Conservation (phyloP, 2,888 invertebrate species). For the Spodoptera exigua region DNA sequence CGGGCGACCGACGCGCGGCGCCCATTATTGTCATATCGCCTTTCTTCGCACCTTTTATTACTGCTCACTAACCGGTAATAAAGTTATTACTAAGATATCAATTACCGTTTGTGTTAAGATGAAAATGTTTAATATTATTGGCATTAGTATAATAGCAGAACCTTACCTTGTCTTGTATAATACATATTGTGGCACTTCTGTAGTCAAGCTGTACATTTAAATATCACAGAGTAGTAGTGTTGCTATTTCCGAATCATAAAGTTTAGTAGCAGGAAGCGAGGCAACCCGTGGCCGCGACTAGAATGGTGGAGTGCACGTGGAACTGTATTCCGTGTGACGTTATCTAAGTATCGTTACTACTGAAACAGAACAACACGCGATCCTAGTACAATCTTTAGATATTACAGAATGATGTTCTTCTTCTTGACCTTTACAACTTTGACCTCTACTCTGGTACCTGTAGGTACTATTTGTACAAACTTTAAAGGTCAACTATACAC, state of each 20-base stretch:
- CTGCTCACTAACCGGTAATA: constrained; percentile 40
- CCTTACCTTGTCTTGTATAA: too few species aligned
- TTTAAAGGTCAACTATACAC: constrained; percentile 21
- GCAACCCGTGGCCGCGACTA: constrained; percentile 28
- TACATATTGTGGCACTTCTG: constrained; percentile 34
- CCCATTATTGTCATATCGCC: constrained; percentile 49
- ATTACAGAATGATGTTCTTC: constrained; percentile 16
- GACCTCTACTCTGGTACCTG: constrained; percentile 10
- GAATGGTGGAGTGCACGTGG: constrained; percentile 17
- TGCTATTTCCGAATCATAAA: constrained; percentile 66
- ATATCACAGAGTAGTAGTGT: constrained; percentile 45
- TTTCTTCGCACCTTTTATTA: constrained; percentile 51
- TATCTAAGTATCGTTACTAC: too few species aligned
- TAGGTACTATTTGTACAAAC: constrained; percentile 6
- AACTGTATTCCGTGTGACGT: constrained; percentile 19
- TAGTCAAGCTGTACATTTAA: constrained; percentile 48
- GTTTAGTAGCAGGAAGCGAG: constrained; percentile 53
- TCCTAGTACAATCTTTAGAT: constrained; percentile 31
- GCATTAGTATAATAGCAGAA: too few species aligned
- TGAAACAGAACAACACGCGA: constrained; percentile 18
- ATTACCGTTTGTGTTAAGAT: too few species aligned
- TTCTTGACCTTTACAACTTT: constrained; percentile 38
- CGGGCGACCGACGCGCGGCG: constrained; percentile 21
- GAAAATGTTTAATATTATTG: too few species aligned
- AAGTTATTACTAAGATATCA: constrained; percentile 11